Evolutionary conservation across 2,888 invertebrate genomes (phyloP).

Genomic region (Phyto melanocephala): DNA sequence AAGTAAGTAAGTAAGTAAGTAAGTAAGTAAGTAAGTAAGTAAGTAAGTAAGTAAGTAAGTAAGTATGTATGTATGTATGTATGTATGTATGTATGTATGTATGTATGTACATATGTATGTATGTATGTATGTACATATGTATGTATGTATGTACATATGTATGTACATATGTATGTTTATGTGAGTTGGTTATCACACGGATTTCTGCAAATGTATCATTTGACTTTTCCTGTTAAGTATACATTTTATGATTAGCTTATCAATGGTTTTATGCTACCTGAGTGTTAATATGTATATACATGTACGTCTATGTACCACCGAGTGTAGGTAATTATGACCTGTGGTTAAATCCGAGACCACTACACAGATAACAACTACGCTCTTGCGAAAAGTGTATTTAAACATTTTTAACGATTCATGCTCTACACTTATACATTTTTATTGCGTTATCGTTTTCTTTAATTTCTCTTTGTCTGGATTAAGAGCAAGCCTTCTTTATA

Average conservation of each 20-base stretch:
- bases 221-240: slow-evolving; percentile 77
- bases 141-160: background rate
- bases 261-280: slow-evolving; percentile 56
- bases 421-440: slow-evolving; percentile 11
- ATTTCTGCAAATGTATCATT: slow-evolving; percentile 73
- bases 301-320: background rate
- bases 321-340: slow-evolving; percentile 60
- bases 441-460: background rate
- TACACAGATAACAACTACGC: slow-evolving; percentile 23
- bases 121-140: background rate
- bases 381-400: slow-evolving; percentile 33
- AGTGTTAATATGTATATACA: background rate
- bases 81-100: slow-evolving; percentile 26
- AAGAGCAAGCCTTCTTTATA: slow-evolving; percentile 52
- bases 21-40: slow-evolving; percentile 23
- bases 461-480: background rate
- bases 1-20: background rate
- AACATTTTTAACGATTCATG: background rate
- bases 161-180: slow-evolving; percentile 30
- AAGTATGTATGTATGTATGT: background rate
- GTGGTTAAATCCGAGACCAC: slow-evolving; percentile 73
- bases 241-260: slow-evolving; percentile 71
- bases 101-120: background rate
- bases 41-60: background rate
- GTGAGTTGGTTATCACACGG: slow-evolving; percentile 62